phyloP scores from a whole-genome alignment of 2,888 invertebrate species.

The Platerodrilus igneus region DNA sequence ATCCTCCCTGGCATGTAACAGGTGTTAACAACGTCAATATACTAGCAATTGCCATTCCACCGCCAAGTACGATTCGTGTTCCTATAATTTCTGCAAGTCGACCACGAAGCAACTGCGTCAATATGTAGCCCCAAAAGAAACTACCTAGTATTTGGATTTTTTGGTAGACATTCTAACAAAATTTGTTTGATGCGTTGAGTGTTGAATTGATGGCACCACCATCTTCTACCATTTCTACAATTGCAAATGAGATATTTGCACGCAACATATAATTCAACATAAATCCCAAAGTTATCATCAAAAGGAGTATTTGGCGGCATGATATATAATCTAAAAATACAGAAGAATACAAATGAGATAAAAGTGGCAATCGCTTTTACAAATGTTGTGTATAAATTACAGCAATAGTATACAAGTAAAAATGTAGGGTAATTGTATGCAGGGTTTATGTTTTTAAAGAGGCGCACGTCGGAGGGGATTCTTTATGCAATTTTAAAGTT shows the following conservation, averaged over 20 bases:
- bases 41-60: conserved; percentile 79
- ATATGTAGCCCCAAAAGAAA: conserved; percentile 90
- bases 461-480: no score
- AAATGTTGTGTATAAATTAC: no score
- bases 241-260: conserved; percentile 81
- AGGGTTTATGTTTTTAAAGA: no score
- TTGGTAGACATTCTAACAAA: conserved; percentile 73
- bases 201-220: conserved; percentile 13
- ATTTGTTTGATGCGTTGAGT: conserved; percentile 47
- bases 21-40: conserved; percentile 78
- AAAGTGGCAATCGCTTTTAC: no score
- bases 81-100: conserved; percentile 79
- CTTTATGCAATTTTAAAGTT: no score
- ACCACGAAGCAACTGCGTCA: conserved; percentile 86
- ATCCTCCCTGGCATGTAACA: conserved; percentile 64
- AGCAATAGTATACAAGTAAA: no score
- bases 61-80: conserved; percentile 78
- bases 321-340: conserved; percentile 51
- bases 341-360: no score
- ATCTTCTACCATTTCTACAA: conserved; percentile 71
- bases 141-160: conserved; percentile 78
- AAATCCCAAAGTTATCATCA: conserved; percentile 82
- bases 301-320: conserved; percentile 76
- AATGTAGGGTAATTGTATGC: no score
- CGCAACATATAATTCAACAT: conserved; percentile 87